Percentiles rank a stretch among this genome's conserved stretches.
Conservation (phyloP, 2,888 invertebrate genomes). For the Drosophila stalkeri region DNA sequence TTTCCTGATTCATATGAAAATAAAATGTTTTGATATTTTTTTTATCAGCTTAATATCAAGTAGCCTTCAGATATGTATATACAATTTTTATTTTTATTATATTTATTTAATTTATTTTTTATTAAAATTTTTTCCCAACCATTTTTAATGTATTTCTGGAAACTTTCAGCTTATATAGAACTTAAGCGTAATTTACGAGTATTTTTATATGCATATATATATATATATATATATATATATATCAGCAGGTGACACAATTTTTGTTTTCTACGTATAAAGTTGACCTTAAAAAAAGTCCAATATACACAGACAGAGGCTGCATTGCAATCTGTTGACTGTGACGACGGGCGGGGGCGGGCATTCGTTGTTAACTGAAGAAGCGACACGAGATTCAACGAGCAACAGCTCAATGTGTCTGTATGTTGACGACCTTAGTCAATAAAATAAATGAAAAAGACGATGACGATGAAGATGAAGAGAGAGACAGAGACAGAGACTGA, state of each 20-base stretch:
- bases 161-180: conserved; percentile 4
- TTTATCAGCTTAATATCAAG: not conserved
- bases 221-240: conserved; percentile 10
- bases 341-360: conserved; percentile 23
- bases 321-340: not conserved
- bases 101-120: not conserved
- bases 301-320: conserved; percentile 19
- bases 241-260: conserved; percentile 56
- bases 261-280: conserved; percentile 28
- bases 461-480: not conserved
- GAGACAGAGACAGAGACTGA: not conserved
- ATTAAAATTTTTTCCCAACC: not conserved
- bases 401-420: conserved; percentile 36
- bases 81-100: not conserved
- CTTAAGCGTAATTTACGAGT: not conserved
- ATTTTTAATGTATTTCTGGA: not conserved
- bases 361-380: conserved; percentile 68
- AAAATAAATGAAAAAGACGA: conserved; percentile 41
- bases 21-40: not conserved
- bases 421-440: conserved; percentile 81
- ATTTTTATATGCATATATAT: not conserved
- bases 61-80: not conserved
- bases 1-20: not conserved
- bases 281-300: conserved; percentile 69
- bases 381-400: conserved; percentile 54